phyloP scores from a whole-genome alignment of 2,888 invertebrate species.

The Plutella xylostella region DNA sequence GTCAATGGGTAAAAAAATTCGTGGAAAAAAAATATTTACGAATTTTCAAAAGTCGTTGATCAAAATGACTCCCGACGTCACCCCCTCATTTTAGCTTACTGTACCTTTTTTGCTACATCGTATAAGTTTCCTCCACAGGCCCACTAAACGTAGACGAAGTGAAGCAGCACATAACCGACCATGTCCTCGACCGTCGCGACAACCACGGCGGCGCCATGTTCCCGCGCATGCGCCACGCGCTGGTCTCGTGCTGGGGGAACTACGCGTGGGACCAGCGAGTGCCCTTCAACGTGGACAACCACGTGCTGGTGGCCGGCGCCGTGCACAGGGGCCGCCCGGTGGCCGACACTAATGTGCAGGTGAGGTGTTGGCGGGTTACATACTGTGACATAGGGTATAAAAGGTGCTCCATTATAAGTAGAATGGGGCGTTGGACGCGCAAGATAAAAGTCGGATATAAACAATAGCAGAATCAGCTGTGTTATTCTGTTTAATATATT shows the following conservation, averaged over 20 bases:
- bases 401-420: too few relatives aligned
- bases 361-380: too few relatives aligned
- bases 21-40: too few relatives aligned
- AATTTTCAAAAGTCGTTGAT: too few relatives aligned
- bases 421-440: too few relatives aligned
- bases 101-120: not conserved
- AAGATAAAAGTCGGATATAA: too few relatives aligned
- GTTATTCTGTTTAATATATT: too few relatives aligned
- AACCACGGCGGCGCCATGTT: constrained; percentile 71
- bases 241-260: constrained; percentile 80
- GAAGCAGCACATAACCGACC: constrained; percentile 50
- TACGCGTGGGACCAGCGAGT: constrained; percentile 78
- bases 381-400: too few relatives aligned
- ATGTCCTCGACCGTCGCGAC: constrained; percentile 66
- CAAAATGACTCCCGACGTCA: too few relatives aligned
- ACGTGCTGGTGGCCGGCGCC: constrained; percentile 73
- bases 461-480: too few relatives aligned
- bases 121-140: constrained; percentile 28
- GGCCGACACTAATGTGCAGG: constrained; percentile 80
- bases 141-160: constrained; percentile 66
- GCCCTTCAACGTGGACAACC: constrained; percentile 76
- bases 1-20: too few relatives aligned
- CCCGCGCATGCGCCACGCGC: constrained; percentile 74
- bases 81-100: too few relatives aligned
- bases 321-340: constrained; percentile 78